Evolutionary conservation across 2,888 invertebrate genomes (phyloP).

Genomic region (Sarcophaga subvicina): DNA sequence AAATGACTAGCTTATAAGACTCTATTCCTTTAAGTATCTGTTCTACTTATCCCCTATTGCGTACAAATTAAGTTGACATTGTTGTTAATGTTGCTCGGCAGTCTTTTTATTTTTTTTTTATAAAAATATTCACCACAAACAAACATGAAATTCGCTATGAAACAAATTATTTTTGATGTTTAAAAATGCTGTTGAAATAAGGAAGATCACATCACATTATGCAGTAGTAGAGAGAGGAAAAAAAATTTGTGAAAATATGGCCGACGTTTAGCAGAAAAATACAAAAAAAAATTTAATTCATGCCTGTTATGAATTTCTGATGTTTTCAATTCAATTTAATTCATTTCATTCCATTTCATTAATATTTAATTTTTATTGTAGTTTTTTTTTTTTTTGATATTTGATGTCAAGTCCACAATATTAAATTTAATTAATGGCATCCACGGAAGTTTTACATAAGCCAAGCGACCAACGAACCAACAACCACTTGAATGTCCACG

Average conservation of each 20-base stretch:
- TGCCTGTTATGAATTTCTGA: constrained; percentile 55
- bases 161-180: constrained; percentile 47
- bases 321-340: constrained; percentile 25
- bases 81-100: constrained; percentile 7
- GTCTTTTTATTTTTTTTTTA: not conserved
- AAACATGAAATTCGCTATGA: constrained; percentile 25
- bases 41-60: not conserved
- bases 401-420: constrained; percentile 46
- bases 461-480: not conserved
- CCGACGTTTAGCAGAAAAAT: not conserved
- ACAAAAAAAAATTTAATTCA: too few species aligned
- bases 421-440: constrained; percentile 67
- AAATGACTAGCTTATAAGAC: not conserved
- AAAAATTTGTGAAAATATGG: not conserved
- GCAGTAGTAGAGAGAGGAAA: not conserved
- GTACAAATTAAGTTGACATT: constrained; percentile 47
- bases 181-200: constrained; percentile 18
- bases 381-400: constrained; percentile 44
- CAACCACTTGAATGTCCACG: not conserved
- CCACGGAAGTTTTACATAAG: constrained; percentile 67
- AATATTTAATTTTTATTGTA: not conserved
- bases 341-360: constrained; percentile 20
- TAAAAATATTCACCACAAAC: constrained; percentile 21
- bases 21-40: constrained; percentile 9
- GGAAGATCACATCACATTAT: constrained; percentile 61